Evolutionary conservation across 2,797 vertebrate genomes (phyloP).

Genomic region (Halcyon chelicuti): DNA sequence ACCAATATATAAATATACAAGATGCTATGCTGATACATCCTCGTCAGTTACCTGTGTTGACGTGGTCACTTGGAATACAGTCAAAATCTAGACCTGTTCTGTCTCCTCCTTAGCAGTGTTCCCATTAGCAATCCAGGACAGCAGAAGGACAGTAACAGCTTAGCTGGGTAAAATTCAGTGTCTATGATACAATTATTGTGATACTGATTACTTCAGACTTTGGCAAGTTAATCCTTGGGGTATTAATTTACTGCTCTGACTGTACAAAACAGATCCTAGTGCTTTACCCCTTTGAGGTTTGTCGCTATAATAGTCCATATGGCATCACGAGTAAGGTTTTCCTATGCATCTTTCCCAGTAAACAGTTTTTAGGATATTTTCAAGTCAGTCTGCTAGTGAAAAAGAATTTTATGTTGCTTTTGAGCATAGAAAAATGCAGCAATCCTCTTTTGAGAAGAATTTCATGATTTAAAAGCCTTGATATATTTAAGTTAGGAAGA

Average conservation of each 20-base stretch:
- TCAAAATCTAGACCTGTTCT: background rate
- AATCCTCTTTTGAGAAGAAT: background rate
- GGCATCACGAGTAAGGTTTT: background rate
- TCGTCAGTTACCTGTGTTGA: conserved; percentile 46
- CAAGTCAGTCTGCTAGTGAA: background rate
- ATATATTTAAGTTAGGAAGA: background rate
- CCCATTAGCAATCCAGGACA: background rate
- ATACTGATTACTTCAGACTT: conserved; percentile 60
- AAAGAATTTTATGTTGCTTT: background rate
- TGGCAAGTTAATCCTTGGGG: conserved; percentile 32
- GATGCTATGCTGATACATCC: background rate
- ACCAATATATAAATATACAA: background rate
- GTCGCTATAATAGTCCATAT: conserved; percentile 16
- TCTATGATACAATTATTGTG: conserved; percentile 58
- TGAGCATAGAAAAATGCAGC: background rate
- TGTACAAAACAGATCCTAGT: conserved; percentile 27
- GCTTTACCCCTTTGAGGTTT: conserved; percentile 12
- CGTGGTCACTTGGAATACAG: background rate
- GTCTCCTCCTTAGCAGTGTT: background rate
- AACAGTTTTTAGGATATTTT: background rate
- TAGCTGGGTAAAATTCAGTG: conserved; percentile 7
- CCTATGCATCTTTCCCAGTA: background rate
- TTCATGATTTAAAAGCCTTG: background rate
- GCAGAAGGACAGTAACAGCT: background rate
- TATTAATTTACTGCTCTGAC: conserved; percentile 63